Conservation (phyloP, 2,888 invertebrate species). For the Girardia tigrina region DNA sequence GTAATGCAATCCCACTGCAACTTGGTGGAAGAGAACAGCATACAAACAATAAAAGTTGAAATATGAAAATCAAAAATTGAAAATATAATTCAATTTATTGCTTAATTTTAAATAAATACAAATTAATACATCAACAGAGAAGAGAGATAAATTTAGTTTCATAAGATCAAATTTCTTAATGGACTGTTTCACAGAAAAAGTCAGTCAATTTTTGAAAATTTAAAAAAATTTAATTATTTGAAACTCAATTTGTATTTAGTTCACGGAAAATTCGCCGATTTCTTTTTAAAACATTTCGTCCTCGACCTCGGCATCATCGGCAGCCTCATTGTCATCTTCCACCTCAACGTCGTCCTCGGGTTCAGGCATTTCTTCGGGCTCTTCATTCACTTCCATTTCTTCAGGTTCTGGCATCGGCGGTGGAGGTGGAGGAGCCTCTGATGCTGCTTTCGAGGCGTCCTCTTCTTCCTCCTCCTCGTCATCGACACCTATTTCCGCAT, state of each 20-base stretch:
- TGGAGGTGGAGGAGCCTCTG: not conserved
- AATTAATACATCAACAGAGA: not conserved
- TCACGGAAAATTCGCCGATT: not conserved
- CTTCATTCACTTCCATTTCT: not conserved
- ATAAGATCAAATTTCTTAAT: not conserved
- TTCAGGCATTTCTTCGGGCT: not conserved
- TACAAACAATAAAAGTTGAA: too few relatives aligned
- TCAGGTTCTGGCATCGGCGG: not conserved
- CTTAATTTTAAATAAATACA: not conserved
- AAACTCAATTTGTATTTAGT: not conserved
- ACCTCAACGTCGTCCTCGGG: not conserved
- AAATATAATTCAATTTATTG: not conserved
- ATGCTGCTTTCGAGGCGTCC: not conserved
- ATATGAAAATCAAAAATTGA: too few relatives aligned
- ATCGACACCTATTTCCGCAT: slow-evolving; percentile 50
- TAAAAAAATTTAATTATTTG: not conserved
- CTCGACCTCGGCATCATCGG: not conserved
- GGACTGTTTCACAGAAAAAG: not conserved
- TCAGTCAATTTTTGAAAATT: not conserved
- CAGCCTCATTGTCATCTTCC: not conserved
- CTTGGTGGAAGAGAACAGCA: too few relatives aligned
- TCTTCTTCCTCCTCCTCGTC: slow-evolving; percentile 38
- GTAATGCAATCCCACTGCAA: too few relatives aligned
- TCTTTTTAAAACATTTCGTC: not conserved
- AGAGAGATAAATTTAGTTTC: not conserved